phyloP scores from a whole-genome alignment of 2,888 invertebrate genomes.

The Tetramorium bicarinatum region DNA sequence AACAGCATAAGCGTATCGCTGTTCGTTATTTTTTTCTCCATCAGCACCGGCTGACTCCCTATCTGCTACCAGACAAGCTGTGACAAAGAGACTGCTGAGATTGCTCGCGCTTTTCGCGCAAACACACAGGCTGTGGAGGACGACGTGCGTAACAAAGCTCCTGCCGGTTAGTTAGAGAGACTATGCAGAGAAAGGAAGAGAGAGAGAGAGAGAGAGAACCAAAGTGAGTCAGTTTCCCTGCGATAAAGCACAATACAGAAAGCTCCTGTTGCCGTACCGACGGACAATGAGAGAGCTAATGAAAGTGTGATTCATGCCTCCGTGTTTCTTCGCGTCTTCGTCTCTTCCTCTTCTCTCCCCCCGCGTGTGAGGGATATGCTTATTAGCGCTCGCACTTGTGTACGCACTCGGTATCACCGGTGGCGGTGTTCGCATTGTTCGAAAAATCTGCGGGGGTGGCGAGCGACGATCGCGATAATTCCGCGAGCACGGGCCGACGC shows the following conservation, averaged over 20 bases:
- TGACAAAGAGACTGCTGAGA: conserved; percentile 50
- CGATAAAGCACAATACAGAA: conserved; percentile 75
- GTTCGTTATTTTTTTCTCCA: conserved; percentile 3
- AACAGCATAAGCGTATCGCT: neutral
- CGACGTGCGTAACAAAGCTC: conserved; percentile 24
- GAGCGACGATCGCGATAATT: conserved; percentile 25
- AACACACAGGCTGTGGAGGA: conserved; percentile 22
- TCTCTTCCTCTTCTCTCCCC: neutral
- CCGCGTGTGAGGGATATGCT: neutral
- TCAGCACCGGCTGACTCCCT: conserved; percentile 8
- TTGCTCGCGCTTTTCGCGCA: conserved; percentile 37
- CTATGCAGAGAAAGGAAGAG: neutral
- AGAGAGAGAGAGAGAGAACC: neutral
- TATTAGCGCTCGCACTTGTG: neutral
- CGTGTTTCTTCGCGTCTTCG: conserved; percentile 22
- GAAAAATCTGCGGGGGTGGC: conserved; percentile 18
- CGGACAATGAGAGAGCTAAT: conserved; percentile 72
- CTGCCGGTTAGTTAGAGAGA: conserved; percentile 17
- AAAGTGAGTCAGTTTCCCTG: conserved; percentile 77
- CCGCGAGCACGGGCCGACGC: neutral
- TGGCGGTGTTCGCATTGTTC: conserved; percentile 26
- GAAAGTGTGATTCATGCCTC: conserved; percentile 68
- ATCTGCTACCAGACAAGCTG: conserved; percentile 3
- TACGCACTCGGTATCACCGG: conserved; percentile 4
- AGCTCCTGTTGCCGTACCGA: conserved; percentile 70